Evolutionary conservation across 2,797 vertebrate species (phyloP), one percentile per base, ranked within the genome.

Genomic region (Pseudomugil tenellus): DNA sequence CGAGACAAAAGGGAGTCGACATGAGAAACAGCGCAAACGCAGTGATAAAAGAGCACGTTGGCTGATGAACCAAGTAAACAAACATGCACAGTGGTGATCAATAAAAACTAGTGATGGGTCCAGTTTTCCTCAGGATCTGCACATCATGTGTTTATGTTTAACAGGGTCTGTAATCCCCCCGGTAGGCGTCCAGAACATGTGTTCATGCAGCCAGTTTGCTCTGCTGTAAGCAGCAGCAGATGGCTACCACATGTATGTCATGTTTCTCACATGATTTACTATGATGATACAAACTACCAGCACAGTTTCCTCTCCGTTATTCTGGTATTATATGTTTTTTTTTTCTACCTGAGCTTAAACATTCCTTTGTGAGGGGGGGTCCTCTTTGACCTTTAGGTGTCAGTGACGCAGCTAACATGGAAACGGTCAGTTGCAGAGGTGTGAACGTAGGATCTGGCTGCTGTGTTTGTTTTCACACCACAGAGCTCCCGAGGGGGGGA

Each of bases 391-490:
- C 87, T 87, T 70, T 60, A 57, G 80, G 85, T 83, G 86, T 86
- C 78, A 87, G 25, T 91, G 89, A 89, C 66, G 72, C 63, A 83
- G 53, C 69, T 61, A 21, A 59, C 58, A 63, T 62, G 72, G 63
- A 73, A 74, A 58, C 74, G 71, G 54, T 86, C 74, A 70, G 43
- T 59, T 62, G 55, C 65, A 37, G 77, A 85, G 83, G 81, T 89
- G 81, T n/a, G 35, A 87, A 69, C 67, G 67, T 46, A 79, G 68
- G 68, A 68, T 75, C 69, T 25, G 12, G 58, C 52, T 63, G 72
- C 58, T 72, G 66, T 85, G 67, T 89, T 87, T 88, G 75, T 66
- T 87, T 89, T 88, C 64, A 79, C 85, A 70, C 84, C 43, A 7
- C 49, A 9, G 35, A 59, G 12, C 43, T 73, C 74, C 49, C 60